Conservation (phyloP, 2,113 vertebrate species). For the Lamprologus tigripictilis region DNA sequence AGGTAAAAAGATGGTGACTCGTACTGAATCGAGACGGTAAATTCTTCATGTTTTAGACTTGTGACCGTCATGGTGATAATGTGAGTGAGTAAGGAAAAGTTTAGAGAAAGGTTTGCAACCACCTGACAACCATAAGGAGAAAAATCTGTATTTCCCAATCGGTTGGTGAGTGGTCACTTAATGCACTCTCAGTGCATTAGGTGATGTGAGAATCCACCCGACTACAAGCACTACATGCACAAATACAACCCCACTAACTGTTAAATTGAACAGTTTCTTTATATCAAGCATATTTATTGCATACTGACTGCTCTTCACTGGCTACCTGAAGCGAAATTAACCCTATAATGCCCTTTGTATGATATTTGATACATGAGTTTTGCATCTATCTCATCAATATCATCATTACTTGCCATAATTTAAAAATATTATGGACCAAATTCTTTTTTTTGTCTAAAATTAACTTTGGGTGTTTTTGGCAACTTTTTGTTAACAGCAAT, state of each 20-base stretch:
- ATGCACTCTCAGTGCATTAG: not conserved
- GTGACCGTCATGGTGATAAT: not conserved
- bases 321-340: not conserved
- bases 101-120: not conserved
- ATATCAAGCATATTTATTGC: not conserved
- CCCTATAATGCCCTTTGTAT: not conserved
- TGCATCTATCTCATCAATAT: not conserved
- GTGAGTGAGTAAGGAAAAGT: not conserved
- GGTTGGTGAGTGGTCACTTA: not conserved
- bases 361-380: not conserved
- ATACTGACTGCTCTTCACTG: not conserved
- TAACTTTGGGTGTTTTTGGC: too few species aligned
- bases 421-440: not conserved
- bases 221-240: not conserved
- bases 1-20: not conserved
- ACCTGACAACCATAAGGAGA: accelerated
- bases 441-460: not conserved
- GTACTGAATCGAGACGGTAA: not conserved
- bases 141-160: not conserved
- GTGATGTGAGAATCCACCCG: not conserved
- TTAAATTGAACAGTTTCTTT: not conserved
- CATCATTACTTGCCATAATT: not conserved
- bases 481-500: too few species aligned
- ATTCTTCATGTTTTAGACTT: accelerated
- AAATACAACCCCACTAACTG: not conserved